phyloP scores from a whole-genome alignment of 2,888 invertebrate genomes.

The Pterobdella sp. region DNA sequence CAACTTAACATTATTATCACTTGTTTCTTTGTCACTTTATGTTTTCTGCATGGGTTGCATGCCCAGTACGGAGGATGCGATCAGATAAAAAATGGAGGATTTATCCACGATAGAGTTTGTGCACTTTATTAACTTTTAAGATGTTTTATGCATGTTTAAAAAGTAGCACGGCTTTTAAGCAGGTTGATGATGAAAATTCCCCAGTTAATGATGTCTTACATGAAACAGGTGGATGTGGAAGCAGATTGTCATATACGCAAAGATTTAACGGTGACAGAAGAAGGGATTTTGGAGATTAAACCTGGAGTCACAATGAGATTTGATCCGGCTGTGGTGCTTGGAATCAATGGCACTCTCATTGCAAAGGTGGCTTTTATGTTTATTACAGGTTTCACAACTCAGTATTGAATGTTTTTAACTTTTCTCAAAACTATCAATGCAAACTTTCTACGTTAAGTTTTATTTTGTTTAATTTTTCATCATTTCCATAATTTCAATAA shows the following conservation, averaged over 20 bases:
- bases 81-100: not conserved
- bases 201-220: not conserved
- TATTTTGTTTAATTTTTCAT: not conserved
- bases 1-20: too few relatives aligned
- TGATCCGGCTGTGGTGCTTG: constrained; percentile 83
- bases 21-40: too few relatives aligned
- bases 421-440: not conserved
- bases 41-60: too few relatives aligned
- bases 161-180: too few relatives aligned
- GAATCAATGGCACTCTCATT: constrained; percentile 76
- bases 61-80: not conserved
- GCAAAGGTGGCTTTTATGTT: constrained; percentile 76
- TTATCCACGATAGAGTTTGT: not conserved
- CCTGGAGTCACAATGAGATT: constrained; percentile 83
- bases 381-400: too few relatives aligned
- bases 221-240: constrained; percentile 21
- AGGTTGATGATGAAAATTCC: not conserved
- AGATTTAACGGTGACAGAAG: constrained; percentile 70
- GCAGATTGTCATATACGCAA: constrained; percentile 32
- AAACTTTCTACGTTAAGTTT: not conserved
- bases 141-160: too few relatives aligned
- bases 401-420: not conserved
- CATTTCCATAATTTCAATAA: not conserved
- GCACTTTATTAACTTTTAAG: too few relatives aligned
- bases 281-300: constrained; percentile 74